A percentile compares a stretch with the other conserved stretches of the same genome.
Evolutionary conservation across 2,888 invertebrate species (phyloP).

Genomic region (Leucophenga maculata): DNA sequence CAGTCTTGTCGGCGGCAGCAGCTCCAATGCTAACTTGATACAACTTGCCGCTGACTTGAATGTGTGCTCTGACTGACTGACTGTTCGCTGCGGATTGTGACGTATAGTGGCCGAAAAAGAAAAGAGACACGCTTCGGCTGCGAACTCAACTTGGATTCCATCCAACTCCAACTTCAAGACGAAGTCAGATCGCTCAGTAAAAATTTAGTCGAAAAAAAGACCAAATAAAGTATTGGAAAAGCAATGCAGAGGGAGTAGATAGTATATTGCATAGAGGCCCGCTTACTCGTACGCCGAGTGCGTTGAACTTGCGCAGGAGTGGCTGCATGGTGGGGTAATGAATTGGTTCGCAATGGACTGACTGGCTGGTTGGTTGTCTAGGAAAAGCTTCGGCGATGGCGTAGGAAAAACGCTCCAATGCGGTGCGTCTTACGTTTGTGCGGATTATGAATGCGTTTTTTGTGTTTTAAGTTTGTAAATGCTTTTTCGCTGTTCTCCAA

Average conservation of each 20-base stretch:
- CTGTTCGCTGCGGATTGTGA: conserved; percentile 37
- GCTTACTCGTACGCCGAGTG: not conserved
- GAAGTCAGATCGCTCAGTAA: conserved; percentile 30
- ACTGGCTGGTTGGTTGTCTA: not conserved
- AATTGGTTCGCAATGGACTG: too few relatives aligned
- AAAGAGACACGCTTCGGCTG: not conserved
- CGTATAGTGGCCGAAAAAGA: conserved; percentile 59
- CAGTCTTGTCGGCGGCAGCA: conserved; percentile 38
- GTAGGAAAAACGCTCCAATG: not conserved
- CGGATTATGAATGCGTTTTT: conserved; percentile 62
- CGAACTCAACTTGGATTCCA: not conserved
- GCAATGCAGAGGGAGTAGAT: not conserved
- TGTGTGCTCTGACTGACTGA: conserved; percentile 20
- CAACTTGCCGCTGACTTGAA: conserved; percentile 22
- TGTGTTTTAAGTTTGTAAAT: conserved; percentile 54
- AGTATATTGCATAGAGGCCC: not conserved
- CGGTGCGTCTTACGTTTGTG: conserved; percentile 38
- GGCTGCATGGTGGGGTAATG: not conserved
- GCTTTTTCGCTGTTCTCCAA: conserved; percentile 47
- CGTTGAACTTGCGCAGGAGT: conserved; percentile 12
- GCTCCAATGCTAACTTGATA: conserved; percentile 19
- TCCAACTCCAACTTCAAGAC: not conserved
- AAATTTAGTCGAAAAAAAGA: conserved; percentile 34
- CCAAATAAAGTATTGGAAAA: conserved; percentile 11
- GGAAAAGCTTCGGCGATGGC: not conserved